phyloP scores from a whole-genome alignment of 64 coral and sea anemone genomes.

The Stichodactyla mertensii region DNA sequence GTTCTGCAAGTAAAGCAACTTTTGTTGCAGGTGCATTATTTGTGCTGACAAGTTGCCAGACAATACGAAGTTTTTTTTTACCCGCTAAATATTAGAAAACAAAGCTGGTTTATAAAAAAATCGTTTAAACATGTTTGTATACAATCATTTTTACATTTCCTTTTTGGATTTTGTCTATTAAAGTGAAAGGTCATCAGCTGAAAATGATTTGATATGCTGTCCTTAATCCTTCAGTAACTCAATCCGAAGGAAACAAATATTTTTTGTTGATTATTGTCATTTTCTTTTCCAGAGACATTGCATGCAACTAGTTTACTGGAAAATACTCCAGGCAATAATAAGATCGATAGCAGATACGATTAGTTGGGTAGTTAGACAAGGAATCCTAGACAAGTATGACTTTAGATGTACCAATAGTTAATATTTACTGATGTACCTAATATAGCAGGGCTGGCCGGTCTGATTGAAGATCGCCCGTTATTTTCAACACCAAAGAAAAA shows the following conservation, averaged over 20 bases:
- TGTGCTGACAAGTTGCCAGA: background rate
- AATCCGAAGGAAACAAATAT: background rate
- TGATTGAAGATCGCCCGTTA: background rate
- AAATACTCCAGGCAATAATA: background rate
- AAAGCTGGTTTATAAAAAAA: background rate
- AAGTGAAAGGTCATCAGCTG: background rate
- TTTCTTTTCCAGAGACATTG: background rate
- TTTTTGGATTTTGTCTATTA: background rate
- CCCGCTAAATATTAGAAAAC: background rate
- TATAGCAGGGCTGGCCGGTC: no score
- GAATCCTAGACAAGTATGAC: background rate
- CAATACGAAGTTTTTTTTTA: background rate
- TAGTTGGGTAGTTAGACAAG: background rate
- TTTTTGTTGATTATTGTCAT: background rate
- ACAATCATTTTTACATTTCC: background rate
- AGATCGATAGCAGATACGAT: background rate
- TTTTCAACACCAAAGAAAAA: background rate
- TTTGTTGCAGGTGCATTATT: background rate
- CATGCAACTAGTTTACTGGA: background rate
- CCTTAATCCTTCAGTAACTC: background rate
- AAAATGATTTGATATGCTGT: background rate
- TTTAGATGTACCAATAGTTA: no score
- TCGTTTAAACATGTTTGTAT: background rate
- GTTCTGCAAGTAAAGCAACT: background rate
- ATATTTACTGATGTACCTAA: no score